phyloP scores from a whole-genome alignment of 2,797 vertebrate species.

The Sebastes hubbsi region DNA sequence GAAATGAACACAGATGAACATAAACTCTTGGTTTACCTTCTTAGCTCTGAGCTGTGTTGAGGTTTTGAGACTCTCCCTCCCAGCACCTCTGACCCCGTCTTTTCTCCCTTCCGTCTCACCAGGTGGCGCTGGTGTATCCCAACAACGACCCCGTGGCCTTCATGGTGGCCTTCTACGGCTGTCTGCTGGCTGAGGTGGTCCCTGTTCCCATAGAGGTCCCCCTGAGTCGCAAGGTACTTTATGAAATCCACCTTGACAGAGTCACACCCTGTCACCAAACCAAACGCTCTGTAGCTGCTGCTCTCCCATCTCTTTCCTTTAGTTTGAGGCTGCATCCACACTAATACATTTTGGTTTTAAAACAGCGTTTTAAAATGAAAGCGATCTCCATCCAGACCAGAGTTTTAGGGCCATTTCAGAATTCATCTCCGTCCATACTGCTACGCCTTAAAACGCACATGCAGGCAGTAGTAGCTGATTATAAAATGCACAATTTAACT shows the following conservation, averaged over 20 bases:
- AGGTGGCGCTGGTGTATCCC: conserved; percentile 98
- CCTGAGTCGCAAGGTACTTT: conserved; percentile 94
- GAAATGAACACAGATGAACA: background rate
- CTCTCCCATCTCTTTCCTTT: background rate
- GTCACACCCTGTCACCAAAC: background rate
- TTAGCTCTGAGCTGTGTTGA: background rate
- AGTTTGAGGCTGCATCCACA: background rate
- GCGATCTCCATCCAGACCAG: no score
- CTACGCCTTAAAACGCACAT: no score
- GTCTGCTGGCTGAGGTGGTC: conserved; percentile 96
- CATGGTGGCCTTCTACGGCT: conserved; percentile 99
- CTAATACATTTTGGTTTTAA: no score
- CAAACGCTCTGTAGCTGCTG: background rate
- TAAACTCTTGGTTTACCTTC: no score
- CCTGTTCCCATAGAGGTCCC: conserved; percentile 99
- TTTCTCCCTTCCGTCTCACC: conserved; percentile 21
- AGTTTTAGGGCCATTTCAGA: no score
- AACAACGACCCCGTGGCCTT: conserved; percentile 99
- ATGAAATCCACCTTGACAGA: background rate
- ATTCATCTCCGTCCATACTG: no score
- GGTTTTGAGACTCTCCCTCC: background rate
- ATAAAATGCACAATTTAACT: no score
- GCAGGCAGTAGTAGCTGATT: no score
- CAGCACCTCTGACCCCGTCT: rapidly evolving
- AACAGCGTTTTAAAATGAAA: no score